phyloP scores from a whole-genome alignment of 2,888 invertebrate genomes.

The Anoplius nigerrimus region DNA sequence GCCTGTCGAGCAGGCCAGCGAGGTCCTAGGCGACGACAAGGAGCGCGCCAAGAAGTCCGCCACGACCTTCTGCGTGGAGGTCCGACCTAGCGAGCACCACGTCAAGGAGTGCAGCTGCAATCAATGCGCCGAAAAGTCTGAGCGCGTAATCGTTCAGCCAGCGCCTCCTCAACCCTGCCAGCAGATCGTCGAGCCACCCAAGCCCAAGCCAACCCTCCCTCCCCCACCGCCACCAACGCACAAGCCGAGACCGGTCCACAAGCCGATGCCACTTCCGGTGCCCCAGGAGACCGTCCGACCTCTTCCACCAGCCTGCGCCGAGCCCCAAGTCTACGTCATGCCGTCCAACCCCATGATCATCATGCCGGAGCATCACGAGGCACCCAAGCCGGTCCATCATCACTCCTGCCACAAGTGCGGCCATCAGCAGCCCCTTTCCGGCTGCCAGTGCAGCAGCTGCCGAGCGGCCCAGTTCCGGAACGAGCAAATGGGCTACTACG shows the following conservation, averaged over 20 bases:
- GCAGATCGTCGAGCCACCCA: neutral
- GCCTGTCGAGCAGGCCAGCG: neutral
- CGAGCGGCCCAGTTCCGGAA: too few species aligned
- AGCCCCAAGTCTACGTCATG: neutral
- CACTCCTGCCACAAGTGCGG: neutral
- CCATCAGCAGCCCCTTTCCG: neutral
- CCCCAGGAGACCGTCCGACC: neutral
- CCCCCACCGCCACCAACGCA: neutral
- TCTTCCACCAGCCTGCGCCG: neutral
- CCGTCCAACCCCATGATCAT: constrained; percentile 1
- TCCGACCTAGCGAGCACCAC: constrained; percentile 65
- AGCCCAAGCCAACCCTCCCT: too few species aligned
- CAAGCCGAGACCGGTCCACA: neutral
- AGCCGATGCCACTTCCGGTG: neutral
- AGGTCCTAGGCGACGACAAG: constrained; percentile 40
- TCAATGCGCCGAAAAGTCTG: neutral
- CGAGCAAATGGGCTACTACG: neutral
- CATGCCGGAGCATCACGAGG: neutral
- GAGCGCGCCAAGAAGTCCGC: constrained; percentile 72
- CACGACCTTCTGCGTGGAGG: constrained; percentile 76
- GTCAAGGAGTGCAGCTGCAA: constrained; percentile 24
- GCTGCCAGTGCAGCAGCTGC: neutral
- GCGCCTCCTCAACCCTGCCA: neutral
- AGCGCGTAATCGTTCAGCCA: neutral
- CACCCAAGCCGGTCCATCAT: constrained; percentile 1